Percentiles rank a stretch among this genome's conserved stretches.
phyloP scores from a whole-genome alignment of 1,140 invertebrate genomes.

The Aplysia californica region DNA sequence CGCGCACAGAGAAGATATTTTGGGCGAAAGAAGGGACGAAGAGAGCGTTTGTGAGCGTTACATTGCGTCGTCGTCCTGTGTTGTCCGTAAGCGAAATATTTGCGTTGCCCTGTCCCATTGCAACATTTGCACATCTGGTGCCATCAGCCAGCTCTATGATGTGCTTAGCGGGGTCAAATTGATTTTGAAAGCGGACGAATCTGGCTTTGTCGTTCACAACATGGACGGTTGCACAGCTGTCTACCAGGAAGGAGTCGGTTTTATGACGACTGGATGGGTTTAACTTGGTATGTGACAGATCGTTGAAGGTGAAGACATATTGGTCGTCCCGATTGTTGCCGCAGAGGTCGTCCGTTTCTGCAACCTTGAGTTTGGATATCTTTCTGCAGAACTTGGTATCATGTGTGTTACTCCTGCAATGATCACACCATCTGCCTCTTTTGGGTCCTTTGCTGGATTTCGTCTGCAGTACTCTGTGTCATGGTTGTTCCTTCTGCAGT shows the following conservation, averaged over 20 bases:
- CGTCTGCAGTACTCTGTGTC: no score
- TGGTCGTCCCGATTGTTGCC: background rate
- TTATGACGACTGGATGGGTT: no score
- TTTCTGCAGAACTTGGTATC: no score
- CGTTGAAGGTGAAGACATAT: background rate
- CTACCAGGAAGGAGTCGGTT: conserved; percentile 22
- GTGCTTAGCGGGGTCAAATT: background rate
- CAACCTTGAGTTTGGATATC: no score
- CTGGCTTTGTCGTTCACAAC: conserved; percentile 26
- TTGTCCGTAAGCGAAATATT: conserved; percentile 15
- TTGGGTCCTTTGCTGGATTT: no score
- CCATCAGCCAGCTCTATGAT: background rate
- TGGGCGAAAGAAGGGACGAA: conserved; percentile 31
- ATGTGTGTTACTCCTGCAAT: no score
- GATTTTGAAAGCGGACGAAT: conserved; percentile 13
- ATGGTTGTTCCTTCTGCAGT: no score
- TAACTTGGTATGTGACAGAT: background rate
- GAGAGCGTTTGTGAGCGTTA: conserved; percentile 22
- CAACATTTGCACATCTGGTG: background rate
- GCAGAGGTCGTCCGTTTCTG: no score
- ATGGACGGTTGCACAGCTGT: conserved; percentile 32
- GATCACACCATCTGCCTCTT: no score
- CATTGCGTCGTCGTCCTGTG: conserved; percentile 1
- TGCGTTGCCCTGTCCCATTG: conserved; percentile 20
- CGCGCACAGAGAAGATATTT: conserved; percentile 31